These are phyloP conservation scores for Meriones unguiculatus DNA, from an alignment of 2,113 vertebrate genomes.

Conservation along the genomic window DNA sequence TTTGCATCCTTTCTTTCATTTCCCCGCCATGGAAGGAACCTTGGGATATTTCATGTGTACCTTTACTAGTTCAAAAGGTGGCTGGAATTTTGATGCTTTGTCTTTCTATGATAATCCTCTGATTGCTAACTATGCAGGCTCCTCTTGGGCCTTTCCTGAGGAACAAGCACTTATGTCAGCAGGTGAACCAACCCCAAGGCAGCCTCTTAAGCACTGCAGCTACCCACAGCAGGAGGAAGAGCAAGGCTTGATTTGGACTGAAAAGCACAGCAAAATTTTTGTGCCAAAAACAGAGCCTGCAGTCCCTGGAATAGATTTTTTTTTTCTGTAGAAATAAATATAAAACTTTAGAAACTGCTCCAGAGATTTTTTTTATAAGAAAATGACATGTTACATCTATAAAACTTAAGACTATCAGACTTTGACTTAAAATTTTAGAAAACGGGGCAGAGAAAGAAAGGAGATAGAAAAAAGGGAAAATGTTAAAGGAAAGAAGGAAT, in stretches of 20 bases:
- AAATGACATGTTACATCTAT: conserved; percentile 48
- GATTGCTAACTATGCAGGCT: neutral
- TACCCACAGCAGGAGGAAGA: neutral
- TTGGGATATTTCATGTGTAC: neutral
- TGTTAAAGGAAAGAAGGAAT: too few species aligned
- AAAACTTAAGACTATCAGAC: conserved; percentile 27
- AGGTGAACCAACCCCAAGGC: neutral
- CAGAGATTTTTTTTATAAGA: conserved; percentile 43
- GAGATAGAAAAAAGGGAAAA: neutral
- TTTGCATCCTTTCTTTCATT: neutral
- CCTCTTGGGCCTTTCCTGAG: neutral
- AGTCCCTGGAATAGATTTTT: conserved; percentile 57
- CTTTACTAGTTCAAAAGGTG: neutral
- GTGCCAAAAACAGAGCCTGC: conserved; percentile 53
- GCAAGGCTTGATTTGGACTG: conserved; percentile 57
- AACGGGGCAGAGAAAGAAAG: too few species aligned
- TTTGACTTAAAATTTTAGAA: conserved; percentile 28
- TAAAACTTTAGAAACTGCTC: conserved; percentile 63
- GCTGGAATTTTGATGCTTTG: conserved; percentile 28
- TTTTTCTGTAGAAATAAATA: conserved; percentile 33
- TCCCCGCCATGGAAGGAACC: neutral
- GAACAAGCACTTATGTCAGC: neutral
- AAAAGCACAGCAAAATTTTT: conserved; percentile 70
- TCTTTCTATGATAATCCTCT: conserved; percentile 28
- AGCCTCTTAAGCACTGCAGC: neutral